Evolutionary conservation across 2,888 invertebrate species (phyloP), one percentile per base, ranked within the genome.

Genomic region (Aphodius sticticus): DNA sequence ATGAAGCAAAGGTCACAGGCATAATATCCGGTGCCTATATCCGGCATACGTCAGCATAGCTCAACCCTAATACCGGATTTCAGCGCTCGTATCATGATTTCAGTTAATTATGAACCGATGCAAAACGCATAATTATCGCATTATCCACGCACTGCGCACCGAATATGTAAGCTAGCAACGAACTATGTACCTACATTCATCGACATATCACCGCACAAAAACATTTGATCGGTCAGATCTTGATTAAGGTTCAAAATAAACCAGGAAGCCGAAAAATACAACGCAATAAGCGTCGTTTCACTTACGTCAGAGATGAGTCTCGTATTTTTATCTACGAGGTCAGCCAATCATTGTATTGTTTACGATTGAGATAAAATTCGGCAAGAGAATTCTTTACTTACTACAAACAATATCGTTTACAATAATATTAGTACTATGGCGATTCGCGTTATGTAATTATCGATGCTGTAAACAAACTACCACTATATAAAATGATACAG

Each of bases 291-390:
- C 53, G 53, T 12, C 9, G 53, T 5, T 7, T 12, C 12, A 12
- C 53, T 53, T 53, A 53, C 53, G 53, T 53, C 53, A 53, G 53
- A 53, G 53, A 53, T 53, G 53, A 53, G 53, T 53, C 53, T 53
- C 53, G 53, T 53, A 53, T 53, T 53, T 53, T 53, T 53, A 53
- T 53, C 53, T 53, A 53, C 53, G 53, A 53, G 53, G 53, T 53
- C 53, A 12, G 6, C 53, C 53, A 5, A 53, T 53, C 53, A 53
- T 53, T 53, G 53, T 53, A 9, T 53, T 53, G 53, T 53, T 53
- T 53, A 53, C 53, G 0, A 53, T 12, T 53, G 53, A 53, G 53
- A 53, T 53, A 53, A 53, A 53, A 9, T 53, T 53, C 53, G 53
- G 53, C 53, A 53, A 53, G 12, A 7, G 12, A 53, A 7, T 53